Evolutionary conservation across 2,113 vertebrate genomes (phyloP).

Genomic region (Sterna hirundo): DNA sequence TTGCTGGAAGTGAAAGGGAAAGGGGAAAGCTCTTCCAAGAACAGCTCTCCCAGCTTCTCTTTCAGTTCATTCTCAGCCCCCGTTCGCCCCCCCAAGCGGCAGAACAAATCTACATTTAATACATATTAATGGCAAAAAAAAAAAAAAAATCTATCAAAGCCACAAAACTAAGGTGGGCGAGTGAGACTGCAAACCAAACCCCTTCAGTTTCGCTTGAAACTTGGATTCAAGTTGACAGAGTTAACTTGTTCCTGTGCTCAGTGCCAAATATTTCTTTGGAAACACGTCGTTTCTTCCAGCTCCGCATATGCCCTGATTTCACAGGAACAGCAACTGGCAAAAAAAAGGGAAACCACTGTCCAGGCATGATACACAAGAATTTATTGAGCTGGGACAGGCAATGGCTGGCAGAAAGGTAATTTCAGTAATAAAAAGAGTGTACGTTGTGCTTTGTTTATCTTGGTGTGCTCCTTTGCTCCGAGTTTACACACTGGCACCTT

Average conservation of each 20-base stretch:
- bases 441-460: constrained; percentile 41
- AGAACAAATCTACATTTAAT: not conserved
- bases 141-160: not conserved
- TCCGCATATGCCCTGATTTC: not conserved
- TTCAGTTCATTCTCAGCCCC: not conserved
- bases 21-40: not conserved
- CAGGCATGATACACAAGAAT: constrained; percentile 16
- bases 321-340: not conserved
- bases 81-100: accelerated
- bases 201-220: not conserved
- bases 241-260: not conserved
- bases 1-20: not conserved
- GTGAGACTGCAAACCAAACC: not conserved
- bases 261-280: constrained; percentile 43
- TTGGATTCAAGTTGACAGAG: constrained; percentile 1
- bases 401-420: not conserved
- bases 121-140: not conserved
- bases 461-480: not conserved
- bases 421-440: constrained; percentile 7
- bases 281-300: constrained; percentile 26
- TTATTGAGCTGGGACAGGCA: constrained; percentile 21
- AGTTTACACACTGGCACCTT: constrained; percentile 39
- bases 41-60: not conserved
- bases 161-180: not conserved
- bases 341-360: not conserved